Percentiles rank a stretch among this genome's conserved stretches.
Evolutionary conservation across 2,113 vertebrate genomes (phyloP).

Genomic region (pig (Sus scrofa)): T2T-Sscrofa CM000827.6:91325001-91325500

Average conservation of each 20-base stretch:
- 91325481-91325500: not conserved
- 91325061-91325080: not conserved
- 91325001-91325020: conserved; percentile 51
- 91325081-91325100: not conserved
- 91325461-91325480: conserved; percentile 27
- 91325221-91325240: no score
- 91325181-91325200: conserved; percentile 38
- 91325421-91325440: no score
- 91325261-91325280: no score
- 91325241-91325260: no score
- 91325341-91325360: no score
- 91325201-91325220: not conserved
- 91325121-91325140: conserved; percentile 22
- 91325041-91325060: not conserved
- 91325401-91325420: no score
- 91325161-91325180: not conserved
- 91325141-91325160: not conserved
- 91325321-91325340: no score
- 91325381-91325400: no score
- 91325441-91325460: not conserved
- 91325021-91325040: conserved; percentile 54
- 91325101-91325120: conserved; percentile 57
- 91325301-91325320: no score
- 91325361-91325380: no score
- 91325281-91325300: no score